phyloP scores from a whole-genome alignment of 2,888 invertebrate species.

The Papilio protenor region DNA sequence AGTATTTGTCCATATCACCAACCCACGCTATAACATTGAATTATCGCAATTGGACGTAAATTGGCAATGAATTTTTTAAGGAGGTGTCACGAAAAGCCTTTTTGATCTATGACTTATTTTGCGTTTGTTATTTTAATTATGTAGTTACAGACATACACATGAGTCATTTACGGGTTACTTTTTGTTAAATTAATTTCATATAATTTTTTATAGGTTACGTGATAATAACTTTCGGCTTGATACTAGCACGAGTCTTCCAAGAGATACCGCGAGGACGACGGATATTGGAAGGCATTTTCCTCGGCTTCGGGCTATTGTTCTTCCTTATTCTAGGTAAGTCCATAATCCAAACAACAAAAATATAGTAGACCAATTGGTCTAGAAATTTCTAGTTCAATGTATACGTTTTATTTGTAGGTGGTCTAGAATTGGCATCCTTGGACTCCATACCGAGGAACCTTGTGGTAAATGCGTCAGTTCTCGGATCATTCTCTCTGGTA shows the following conservation, averaged over 20 bases:
- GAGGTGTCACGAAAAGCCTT: background rate
- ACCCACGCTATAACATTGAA: background rate
- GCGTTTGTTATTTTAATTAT: background rate
- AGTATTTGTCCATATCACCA: background rate
- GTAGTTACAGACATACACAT: background rate
- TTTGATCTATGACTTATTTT: background rate
- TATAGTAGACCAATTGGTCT: too few species aligned
- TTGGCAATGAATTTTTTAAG: constrained; percentile 2
- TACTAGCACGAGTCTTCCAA: constrained; percentile 86
- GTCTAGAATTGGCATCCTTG: constrained; percentile 87
- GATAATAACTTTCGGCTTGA: constrained; percentile 87
- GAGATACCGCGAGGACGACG: constrained; percentile 86
- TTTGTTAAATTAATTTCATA: background rate
- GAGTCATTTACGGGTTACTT: background rate
- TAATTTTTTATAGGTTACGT: constrained; percentile 81
- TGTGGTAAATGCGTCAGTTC: constrained; percentile 88
- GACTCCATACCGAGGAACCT: constrained; percentile 88
- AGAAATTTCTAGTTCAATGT: background rate
- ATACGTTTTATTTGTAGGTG: constrained; percentile 73
- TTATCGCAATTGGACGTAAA: background rate
- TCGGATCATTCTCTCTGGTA: constrained; percentile 87
- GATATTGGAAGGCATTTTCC: constrained; percentile 87
- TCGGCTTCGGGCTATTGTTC: constrained; percentile 88
- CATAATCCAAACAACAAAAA: constrained; percentile 10
- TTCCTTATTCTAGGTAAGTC: constrained; percentile 86